Percentiles rank a stretch among this genome's conserved stretches.
Conservation (phyloP, 2,113 vertebrate species). For the Ammodytes dubius region DNA sequence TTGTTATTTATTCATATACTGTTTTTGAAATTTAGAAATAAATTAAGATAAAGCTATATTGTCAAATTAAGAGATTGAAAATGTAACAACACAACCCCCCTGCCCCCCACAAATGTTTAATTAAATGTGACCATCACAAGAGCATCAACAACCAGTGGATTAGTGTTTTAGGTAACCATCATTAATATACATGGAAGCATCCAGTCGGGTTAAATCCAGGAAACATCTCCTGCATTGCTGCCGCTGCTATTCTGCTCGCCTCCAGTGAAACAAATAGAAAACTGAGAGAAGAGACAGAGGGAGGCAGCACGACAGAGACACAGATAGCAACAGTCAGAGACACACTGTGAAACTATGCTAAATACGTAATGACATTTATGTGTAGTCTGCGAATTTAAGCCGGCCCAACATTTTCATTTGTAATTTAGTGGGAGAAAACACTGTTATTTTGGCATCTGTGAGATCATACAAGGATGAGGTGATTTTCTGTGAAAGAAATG, state of each 20-base stretch:
- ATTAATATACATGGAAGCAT: constrained; percentile 39
- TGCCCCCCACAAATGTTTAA: background rate
- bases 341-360: constrained; percentile 18
- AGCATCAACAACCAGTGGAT: constrained; percentile 46
- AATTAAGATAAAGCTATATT: background rate
- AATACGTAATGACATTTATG: constrained; percentile 38
- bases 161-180: constrained; percentile 33
- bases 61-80: background rate
- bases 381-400: constrained; percentile 24
- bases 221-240: constrained; percentile 44
- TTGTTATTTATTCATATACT: background rate
- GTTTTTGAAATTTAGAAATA: background rate
- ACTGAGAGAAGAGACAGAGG: background rate
- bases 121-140: background rate
- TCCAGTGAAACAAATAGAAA: constrained; percentile 15
- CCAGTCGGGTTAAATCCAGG: constrained; percentile 47
- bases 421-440: constrained; percentile 34
- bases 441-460: background rate
- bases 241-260: constrained; percentile 42
- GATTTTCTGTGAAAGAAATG: background rate
- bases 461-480: constrained; percentile 1
- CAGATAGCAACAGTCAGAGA: constrained; percentile 25
- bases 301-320: constrained; percentile 11
- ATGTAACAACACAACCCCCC: no score
- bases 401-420: constrained; percentile 7